Evolutionary conservation across 2,888 invertebrate genomes (phyloP), one percentile per base, ranked within the genome.

Genomic region (Autographa gamma): DNA sequence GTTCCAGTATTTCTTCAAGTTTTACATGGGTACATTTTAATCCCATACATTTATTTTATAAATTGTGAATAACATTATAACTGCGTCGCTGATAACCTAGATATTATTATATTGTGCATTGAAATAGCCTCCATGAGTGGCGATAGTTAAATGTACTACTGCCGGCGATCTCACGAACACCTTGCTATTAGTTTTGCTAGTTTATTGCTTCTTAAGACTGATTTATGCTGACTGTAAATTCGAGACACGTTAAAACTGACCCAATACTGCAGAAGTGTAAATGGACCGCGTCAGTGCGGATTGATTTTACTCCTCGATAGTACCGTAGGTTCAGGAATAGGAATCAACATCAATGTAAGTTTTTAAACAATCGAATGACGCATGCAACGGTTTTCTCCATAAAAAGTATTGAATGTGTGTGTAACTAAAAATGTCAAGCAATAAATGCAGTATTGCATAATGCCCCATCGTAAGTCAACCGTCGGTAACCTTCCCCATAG

Each of bases 371-470:
- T 11, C 38, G 11, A 38, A 9, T 38, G 8, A 0, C 11, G 8
- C 8, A 11, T 38, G 2, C 8, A 38, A 38, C 38, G 38, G 38
- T 34, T 6, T 34, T 34, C 34, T 8, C 2, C 2, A 8, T 34
- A 34, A 34, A 34, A 8, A 11, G 3, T 25, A 25, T 25, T 25
- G 25, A 25, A 25, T 25, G 25, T 48, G 5, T n/a, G n/a, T 48
- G 5, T n/a, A 48, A n/a, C 14, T n/a, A n/a, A 48, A 56, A 56
- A 56, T 19, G 11, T 54, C 18, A 54, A 19, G 18, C 19, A 19
- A 54, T 31, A 16, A 19, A 70, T 80, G 75, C 72, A 78, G 61
- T 62, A 43, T 75, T 81, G 71, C 79, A 76, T 70, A 62, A 64
- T 48, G 71, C 41, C 66, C 68, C 64, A 73, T 64, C 14, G 48